A percentile compares a stretch with the other conserved stretches of the same genome.
phyloP scores from a whole-genome alignment of 2,888 invertebrate species.

The Eristalis arbustorum region DNA sequence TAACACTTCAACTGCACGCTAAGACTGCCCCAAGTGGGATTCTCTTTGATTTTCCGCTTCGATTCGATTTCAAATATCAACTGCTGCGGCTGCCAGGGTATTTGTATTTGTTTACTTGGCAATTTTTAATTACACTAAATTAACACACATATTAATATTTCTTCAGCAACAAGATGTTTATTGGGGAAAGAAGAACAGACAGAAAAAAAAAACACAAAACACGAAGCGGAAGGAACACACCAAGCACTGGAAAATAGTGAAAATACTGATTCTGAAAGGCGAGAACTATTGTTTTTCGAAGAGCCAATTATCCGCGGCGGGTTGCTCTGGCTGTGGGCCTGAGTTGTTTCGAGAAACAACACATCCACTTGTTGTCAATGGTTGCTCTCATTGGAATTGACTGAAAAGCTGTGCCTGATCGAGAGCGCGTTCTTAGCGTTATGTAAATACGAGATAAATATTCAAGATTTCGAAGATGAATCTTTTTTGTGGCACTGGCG shows the following conservation, averaged over 20 bases:
- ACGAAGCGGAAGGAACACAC: neutral
- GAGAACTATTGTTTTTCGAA: neutral
- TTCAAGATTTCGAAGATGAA: slow-evolving; percentile 18
- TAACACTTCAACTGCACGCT: slow-evolving; percentile 30
- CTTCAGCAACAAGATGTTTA: slow-evolving; percentile 41
- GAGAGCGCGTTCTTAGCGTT: slow-evolving; percentile 44
- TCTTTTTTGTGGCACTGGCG: slow-evolving; percentile 1
- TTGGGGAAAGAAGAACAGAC: too few relatives aligned
- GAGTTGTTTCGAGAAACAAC: slow-evolving; percentile 33
- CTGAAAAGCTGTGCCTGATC: slow-evolving; percentile 39
- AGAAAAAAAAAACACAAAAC: slow-evolving; percentile 29
- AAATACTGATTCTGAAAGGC: neutral
- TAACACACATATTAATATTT: slow-evolving; percentile 36
- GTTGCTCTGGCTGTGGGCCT: slow-evolving; percentile 29
- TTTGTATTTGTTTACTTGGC: slow-evolving; percentile 39
- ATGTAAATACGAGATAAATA: slow-evolving; percentile 47
- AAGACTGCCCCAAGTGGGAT: neutral
- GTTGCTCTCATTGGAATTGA: slow-evolving; percentile 56
- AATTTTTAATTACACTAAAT: slow-evolving; percentile 51
- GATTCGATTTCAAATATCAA: neutral
- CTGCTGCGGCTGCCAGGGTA: neutral
- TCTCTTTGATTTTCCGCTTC: slow-evolving; percentile 14
- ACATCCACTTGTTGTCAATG: slow-evolving; percentile 63
- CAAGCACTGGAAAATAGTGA: neutral
- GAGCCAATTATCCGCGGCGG: neutral